A percentile compares a stretch with the other conserved stretches of the same genome.
These are phyloP conservation scores for Scylla paramamosain DNA, from an alignment of 1,140 invertebrate species.

Conservation along the genomic window DNA sequence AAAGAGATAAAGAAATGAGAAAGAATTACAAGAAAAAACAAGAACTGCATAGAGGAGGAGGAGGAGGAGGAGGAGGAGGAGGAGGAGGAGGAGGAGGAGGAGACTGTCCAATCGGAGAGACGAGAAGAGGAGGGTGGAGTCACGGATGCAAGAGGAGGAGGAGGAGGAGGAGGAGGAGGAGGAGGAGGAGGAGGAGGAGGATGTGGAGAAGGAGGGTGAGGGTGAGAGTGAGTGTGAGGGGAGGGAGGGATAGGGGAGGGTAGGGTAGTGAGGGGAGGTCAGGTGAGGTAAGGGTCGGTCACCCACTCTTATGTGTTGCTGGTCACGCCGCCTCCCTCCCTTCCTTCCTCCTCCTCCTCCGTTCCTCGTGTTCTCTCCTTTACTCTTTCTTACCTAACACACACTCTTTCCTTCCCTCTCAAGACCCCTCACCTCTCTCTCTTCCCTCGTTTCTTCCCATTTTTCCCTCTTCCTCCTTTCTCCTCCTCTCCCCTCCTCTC, in stretches of 20 bases:
- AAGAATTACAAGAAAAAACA: background rate
- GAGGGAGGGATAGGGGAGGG: too few relatives aligned
- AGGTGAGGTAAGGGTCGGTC: background rate
- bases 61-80: conserved; percentile 29
- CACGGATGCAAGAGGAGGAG: conserved; percentile 10
- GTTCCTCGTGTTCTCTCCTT: too few relatives aligned
- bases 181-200: conserved; percentile 27
- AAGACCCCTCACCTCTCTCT: background rate
- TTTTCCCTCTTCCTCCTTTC: background rate
- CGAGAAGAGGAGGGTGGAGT: background rate
- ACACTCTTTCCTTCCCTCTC: too few relatives aligned
- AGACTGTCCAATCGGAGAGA: background rate
- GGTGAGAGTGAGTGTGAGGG: too few relatives aligned
- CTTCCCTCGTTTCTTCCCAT: background rate
- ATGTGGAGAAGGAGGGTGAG: too few relatives aligned
- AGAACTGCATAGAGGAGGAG: background rate
- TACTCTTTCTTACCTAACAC: too few relatives aligned
- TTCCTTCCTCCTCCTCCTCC: too few relatives aligned
- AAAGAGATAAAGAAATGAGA: too few relatives aligned
- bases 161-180: background rate
- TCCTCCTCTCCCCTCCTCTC: background rate
- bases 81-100: conserved; percentile 22
- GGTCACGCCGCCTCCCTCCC: too few relatives aligned
- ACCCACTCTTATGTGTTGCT: too few relatives aligned
- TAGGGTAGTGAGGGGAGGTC: too few relatives aligned